Base-by-base conservation (phyloP, 1,140 invertebrate genomes). In the Cardiocondyla obscurior region DNA sequence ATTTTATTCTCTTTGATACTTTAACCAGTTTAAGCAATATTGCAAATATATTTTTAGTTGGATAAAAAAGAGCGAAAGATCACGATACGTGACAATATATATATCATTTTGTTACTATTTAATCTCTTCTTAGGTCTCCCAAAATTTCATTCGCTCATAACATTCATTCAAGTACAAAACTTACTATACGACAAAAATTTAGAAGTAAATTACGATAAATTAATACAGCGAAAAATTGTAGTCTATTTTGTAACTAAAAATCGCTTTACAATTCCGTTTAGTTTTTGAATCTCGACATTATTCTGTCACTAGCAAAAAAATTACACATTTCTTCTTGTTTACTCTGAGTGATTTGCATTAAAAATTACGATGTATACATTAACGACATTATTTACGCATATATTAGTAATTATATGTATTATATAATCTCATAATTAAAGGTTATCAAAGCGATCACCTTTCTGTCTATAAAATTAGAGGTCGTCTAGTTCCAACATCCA, bases 91-190 rank as follows among this genome's bases (percentile, higher is more conserved):
- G 14, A 72, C n/a, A 55, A 72, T 36, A n/a, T n/a, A n/a, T n/a
- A n/a, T n/a, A n/a, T n/a, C 14, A 25, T 58, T 73, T 64, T 49
- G 64, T n/a, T 49, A 49, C 7, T 25, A 30, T 62, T 64, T n/a
- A 8, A 33, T 14, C 16, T 19, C 36, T 19, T 39, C 7, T 57
- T 73, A 55, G 5, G 2, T 39, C n/a, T 74, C 28, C n/a, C n/a
- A 51, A 39, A 79, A 55, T n/a, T 53, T 33, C 4, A 39, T 67
- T 67, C 44, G 19, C 49, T 67, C 44, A 10, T 53, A 82, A 88
- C 82, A 83, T 85, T 87, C 84, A 85, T 89, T 82, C 77, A 89
- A 91, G 90, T 91, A 91, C 74, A 44, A 62, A 74, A 84, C n/a
- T 67, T 55, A 51, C 60, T 58, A 57, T 74, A 58, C 12, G 42